Conservation (phyloP, 2,797 vertebrate genomes). For the Potorous gilbertii region DNA sequence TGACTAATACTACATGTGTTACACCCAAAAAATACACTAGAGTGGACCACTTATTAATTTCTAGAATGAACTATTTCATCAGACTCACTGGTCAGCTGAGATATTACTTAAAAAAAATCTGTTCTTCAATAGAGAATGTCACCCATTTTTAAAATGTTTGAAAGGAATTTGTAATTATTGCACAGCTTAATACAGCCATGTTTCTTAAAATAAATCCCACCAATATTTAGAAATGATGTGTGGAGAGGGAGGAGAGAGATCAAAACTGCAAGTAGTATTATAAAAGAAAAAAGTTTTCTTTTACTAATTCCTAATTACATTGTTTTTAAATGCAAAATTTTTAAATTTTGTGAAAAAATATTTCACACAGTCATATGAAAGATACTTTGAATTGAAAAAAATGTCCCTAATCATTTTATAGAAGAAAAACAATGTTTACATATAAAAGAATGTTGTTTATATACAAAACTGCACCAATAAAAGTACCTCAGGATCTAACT, state of each 20-base stretch:
- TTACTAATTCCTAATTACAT: not conserved
- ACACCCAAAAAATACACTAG: not conserved
- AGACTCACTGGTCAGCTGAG: not conserved
- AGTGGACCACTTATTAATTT: not conserved
- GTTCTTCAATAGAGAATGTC: constrained; percentile 35
- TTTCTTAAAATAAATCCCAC: constrained; percentile 44
- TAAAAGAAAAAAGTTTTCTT: not conserved
- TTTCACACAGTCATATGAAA: too few species aligned
- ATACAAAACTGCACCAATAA: too few species aligned
- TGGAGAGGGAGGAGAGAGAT: not conserved
- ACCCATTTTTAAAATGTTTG: constrained; percentile 7
- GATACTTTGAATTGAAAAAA: too few species aligned
- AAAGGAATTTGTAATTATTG: constrained; percentile 17
- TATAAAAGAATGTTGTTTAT: too few species aligned
- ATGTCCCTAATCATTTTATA: too few species aligned
- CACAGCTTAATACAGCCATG: not conserved
- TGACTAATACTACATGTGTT: not conserved
- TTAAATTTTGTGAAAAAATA: too few species aligned
- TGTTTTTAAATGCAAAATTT: not conserved
- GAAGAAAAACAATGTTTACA: too few species aligned
- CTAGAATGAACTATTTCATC: constrained; percentile 18
- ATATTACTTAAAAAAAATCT: not conserved
- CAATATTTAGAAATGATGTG: not conserved
- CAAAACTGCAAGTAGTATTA: constrained; percentile 21
- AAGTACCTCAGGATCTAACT: too few species aligned